Evolutionary conservation across 2,888 invertebrate genomes (phyloP).

Genomic region (Harpalus rubripes): DNA sequence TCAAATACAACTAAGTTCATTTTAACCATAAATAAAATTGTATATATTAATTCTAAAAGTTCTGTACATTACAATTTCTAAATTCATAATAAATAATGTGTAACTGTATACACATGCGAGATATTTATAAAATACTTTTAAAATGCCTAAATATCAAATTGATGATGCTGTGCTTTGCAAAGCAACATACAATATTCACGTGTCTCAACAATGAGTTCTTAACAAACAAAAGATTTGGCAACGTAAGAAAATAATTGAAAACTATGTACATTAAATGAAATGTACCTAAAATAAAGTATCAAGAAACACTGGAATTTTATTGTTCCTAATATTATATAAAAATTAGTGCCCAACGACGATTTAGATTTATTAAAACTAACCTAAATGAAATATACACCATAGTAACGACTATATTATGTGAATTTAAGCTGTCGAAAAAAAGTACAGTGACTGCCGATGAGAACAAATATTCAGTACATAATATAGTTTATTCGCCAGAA

Average conservation of each 20-base stretch:
- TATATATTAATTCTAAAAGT: conserved; percentile 65
- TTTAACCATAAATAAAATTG: conserved; percentile 67
- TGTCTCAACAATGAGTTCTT: conserved; percentile 34
- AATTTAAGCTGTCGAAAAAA: conserved; percentile 49
- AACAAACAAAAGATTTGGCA: conserved; percentile 50
- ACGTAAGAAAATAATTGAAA: conserved; percentile 42
- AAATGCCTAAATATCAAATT: conserved; percentile 65
- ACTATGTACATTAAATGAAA: conserved; percentile 24
- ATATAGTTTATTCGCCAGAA: conserved; percentile 46
- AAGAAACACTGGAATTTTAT: conserved; percentile 47
- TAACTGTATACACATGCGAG: conserved; percentile 76
- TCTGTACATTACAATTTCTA: conserved; percentile 67
- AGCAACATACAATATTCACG: conserved; percentile 44
- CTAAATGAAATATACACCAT: conserved; percentile 47
- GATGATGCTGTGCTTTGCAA: conserved; percentile 57
- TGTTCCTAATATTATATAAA: conserved; percentile 46
- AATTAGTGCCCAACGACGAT: conserved; percentile 41
- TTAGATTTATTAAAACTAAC: conserved; percentile 39
- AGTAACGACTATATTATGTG: conserved; percentile 36
- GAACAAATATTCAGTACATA: conserved; percentile 34
- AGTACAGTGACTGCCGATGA: conserved; percentile 13
- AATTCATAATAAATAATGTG: conserved; percentile 67
- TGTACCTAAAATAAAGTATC: conserved; percentile 20
- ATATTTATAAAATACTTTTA: conserved; percentile 77
- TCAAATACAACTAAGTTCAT: conserved; percentile 63